Evolutionary conservation across 1,140 invertebrate species (phyloP), one percentile per base, ranked within the genome.

Genomic region (Caenorhabditis briggsae): DNA sequence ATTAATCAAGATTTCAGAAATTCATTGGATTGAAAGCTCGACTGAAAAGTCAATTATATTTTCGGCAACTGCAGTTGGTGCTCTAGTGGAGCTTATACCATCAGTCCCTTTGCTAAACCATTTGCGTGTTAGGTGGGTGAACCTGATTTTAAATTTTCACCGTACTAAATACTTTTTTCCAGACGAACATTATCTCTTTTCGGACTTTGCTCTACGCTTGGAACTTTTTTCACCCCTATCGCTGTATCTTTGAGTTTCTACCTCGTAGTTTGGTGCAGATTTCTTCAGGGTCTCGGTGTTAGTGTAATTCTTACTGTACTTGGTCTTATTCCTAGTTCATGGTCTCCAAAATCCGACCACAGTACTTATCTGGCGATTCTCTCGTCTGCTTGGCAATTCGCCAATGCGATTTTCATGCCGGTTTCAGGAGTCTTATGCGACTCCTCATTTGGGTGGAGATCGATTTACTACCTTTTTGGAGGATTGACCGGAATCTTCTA

Each of bases 371-470:
- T 88, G n/a, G 56, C 87, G 0, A 53, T 88, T 12, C 65, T 88
- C 0, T 83, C 87, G 16, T 50, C 48, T 18, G 56, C 88, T 82
- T 78, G 11, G 14, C 48, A 78, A 48, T 20, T 78, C 2, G n/a
- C 14, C 18, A 78, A 20, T 58, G 23, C 88, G 6, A n/a, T 88
- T 41, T 89, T 82, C 8, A 91, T 90, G 90, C 90, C 89, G 5
- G 20, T 91, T 16, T 83, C 90, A 1, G 89, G 90, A 5, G 23
- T 64, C 9, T 33, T 91, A 0, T 90, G 90, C 70, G 87, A 89
- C 53, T 82, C 87, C 6, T 50, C 74, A 8, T 48, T 86, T 8
- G 85, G 89, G 12, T 90, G 89, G 89, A 64, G 89, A 50, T 59
- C 78, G 9, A 41, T 90, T 41, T 90, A 86, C 53, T 90, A 90